These are phyloP conservation scores for Dinoponera quadriceps DNA, from an alignment of 1,140 invertebrate genomes.

Conservation along the genomic window DNA sequence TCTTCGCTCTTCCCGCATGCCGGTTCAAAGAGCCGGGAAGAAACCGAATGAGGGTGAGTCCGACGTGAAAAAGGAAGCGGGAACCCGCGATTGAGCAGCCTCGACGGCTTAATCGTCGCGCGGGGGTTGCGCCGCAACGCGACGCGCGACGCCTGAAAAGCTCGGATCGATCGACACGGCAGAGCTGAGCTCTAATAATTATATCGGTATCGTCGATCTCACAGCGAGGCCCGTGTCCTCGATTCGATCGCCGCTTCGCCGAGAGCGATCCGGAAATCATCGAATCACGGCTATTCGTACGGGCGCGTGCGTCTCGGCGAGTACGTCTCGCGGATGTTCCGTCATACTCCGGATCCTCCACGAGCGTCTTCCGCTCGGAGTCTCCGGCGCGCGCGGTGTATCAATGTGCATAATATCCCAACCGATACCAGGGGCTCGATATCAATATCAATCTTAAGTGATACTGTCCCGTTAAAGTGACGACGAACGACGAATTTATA, in stretches of 20 bases:
- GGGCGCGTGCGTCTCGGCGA: neutral
- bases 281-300: conserved; percentile 2
- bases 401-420: conserved; percentile 40
- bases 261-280: conserved; percentile 3
- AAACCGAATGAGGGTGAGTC: conserved; percentile 44
- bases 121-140: conserved; percentile 28
- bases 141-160: conserved; percentile 26
- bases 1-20: neutral
- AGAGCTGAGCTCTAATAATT: conserved; percentile 56
- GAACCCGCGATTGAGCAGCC: conserved; percentile 55
- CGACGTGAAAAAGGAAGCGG: conserved; percentile 49
- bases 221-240: conserved; percentile 13
- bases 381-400: conserved; percentile 38
- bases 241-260: conserved; percentile 8
- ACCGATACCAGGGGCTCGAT: conserved; percentile 52
- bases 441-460: conserved; percentile 40
- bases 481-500: conserved; percentile 61
- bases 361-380: conserved; percentile 7
- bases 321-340: neutral
- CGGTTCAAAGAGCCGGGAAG: neutral
- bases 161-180: conserved; percentile 54
- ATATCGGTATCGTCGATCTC: conserved; percentile 7
- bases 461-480: conserved; percentile 70
- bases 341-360: too few species aligned
- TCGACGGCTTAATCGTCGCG: conserved; percentile 38